phyloP scores from a whole-genome alignment of 2,113 vertebrate species.

The Zosterops japonicus region DNA sequence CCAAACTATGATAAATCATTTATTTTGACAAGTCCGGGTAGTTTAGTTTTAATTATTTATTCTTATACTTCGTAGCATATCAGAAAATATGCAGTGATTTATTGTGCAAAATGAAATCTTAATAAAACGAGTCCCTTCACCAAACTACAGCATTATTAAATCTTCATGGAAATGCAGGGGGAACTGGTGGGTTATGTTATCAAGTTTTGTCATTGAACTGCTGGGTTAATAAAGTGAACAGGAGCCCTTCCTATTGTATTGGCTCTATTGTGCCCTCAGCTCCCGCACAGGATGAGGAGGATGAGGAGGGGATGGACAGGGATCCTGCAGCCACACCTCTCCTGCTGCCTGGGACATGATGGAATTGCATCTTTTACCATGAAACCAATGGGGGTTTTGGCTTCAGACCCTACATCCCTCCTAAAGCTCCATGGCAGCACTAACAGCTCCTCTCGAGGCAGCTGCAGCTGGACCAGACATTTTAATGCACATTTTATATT shows the following conservation, averaged over 20 bases:
- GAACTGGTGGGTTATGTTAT: background rate
- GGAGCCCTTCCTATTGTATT: background rate
- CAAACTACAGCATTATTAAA: slow-evolving; percentile 58
- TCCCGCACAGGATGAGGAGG: background rate
- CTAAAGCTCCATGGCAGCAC: background rate
- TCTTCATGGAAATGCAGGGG: slow-evolving; percentile 25
- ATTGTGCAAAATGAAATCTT: slow-evolving; percentile 69
- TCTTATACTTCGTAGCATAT: slow-evolving; percentile 55
- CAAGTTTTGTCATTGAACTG: background rate
- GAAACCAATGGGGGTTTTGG: background rate
- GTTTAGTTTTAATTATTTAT: slow-evolving; percentile 67
- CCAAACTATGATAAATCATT: slow-evolving; percentile 64
- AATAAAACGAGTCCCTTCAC: slow-evolving; percentile 44
- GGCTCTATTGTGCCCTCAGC: background rate
- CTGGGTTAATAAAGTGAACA: background rate
- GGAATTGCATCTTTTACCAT: background rate
- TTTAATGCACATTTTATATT: background rate
- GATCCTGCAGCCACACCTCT: background rate
- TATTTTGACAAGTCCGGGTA: slow-evolving; percentile 59
- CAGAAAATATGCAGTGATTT: slow-evolving; percentile 59
- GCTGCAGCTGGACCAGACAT: background rate
- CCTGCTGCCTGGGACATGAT: background rate
- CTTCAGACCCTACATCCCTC: background rate
- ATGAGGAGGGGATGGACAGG: background rate
- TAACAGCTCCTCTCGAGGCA: background rate